Base-by-base conservation (phyloP, 2,888 invertebrate genomes). In the Litoditis marina region DNA sequence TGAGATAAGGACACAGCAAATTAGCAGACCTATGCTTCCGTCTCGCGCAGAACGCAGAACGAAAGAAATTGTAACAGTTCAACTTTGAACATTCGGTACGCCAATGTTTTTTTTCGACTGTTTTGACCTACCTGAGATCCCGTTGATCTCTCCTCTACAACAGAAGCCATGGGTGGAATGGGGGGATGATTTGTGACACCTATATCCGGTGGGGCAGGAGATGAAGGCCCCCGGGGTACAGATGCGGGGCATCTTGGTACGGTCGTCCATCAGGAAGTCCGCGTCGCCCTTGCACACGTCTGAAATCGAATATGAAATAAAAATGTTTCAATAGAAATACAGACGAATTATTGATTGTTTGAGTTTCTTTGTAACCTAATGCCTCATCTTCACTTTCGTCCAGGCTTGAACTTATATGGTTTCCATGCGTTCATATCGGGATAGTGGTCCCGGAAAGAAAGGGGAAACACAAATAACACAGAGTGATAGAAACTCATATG, bases 221-320 rank as follows among this genome's bases (percentile, higher is more conserved):
- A 76, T 69, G 58, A 79, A 79, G 0, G 78, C 74, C 27, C 79
- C 79, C 7, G 74, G 77, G 13, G 77, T 78, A 58, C 79, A 79
- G 54, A 78, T 74, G 39, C 72, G 57, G 1, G 79, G 79, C 78
- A 78, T 78, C 51, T 74, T 71, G 1, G 78, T 76, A 42, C 71
- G 73, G 25, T 79, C 79, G 34, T 79, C 79, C 62, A 77, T 63
- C 0, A 77, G 65, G 57, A 79, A 79, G 42, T 76, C 78, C 4
- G 70, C 73, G 22, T 77, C 78, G 11, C 70, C 71, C 50, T 69
- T 69, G 64, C 79, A 79, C 7, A 79, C 71, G 28, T 76, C 79
- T 79, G 59, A 61, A 77, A n/a, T 25, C 19, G 8, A 44, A 44
- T 7, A 8, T 44, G 25, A 22, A 22, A 44, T 44, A 25, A 44